phyloP scores from a whole-genome alignment of 1,140 invertebrate species.

The Drosophila melanica region DNA sequence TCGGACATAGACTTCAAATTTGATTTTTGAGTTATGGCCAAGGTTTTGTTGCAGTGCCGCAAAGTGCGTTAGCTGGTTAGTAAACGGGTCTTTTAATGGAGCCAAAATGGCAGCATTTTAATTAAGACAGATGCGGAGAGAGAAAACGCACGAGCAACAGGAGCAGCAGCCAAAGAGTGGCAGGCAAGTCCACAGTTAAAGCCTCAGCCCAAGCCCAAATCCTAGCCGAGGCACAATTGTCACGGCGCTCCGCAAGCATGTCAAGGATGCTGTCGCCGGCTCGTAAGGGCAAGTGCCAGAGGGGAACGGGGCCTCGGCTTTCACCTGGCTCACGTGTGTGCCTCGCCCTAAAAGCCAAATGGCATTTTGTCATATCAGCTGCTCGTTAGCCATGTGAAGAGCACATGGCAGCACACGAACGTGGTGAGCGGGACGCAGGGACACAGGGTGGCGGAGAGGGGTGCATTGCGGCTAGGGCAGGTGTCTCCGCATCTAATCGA shows the following conservation, averaged over 20 bases:
- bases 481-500: constrained; percentile 71
- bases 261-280: constrained; percentile 73
- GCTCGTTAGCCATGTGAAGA: constrained; percentile 65
- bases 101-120: constrained; percentile 59
- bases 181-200: constrained; percentile 16
- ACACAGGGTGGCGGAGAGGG: not conserved
- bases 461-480: constrained; percentile 26
- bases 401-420: constrained; percentile 2
- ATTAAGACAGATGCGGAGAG: constrained; percentile 59
- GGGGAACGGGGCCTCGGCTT: constrained; percentile 10
- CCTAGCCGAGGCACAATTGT: constrained; percentile 59
- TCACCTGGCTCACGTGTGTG: constrained; percentile 21
- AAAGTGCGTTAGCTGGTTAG: constrained; percentile 69
- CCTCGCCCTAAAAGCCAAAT: constrained; percentile 67
- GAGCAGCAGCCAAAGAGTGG: constrained; percentile 1
- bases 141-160: not conserved
- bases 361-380: constrained; percentile 75
- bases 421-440: not conserved
- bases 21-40: constrained; percentile 2
- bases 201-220: constrained; percentile 11
- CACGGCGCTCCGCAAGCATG: constrained; percentile 72
- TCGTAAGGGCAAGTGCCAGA: constrained; percentile 20
- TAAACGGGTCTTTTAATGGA: constrained; percentile 48
- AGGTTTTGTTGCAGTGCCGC: constrained; percentile 6
- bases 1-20: not conserved